phyloP scores from a whole-genome alignment of 1,140 invertebrate species.

The Euwallacea fornicatus region DNA sequence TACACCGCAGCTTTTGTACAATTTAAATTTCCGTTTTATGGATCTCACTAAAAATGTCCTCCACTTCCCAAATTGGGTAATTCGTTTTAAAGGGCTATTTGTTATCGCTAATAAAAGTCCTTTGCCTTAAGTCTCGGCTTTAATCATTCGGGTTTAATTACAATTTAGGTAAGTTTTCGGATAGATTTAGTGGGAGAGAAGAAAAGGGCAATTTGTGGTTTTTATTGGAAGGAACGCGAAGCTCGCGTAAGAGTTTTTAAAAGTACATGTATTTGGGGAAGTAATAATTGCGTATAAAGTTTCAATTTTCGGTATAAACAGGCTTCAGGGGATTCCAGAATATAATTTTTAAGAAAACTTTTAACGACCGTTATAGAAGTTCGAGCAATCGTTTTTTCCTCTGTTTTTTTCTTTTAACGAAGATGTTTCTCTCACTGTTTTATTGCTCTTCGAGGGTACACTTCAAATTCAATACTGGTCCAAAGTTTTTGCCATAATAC shows the following conservation, averaged over 20 bases:
- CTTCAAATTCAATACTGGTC: no score
- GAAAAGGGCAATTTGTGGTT: background rate
- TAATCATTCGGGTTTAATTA: constrained; percentile 9
- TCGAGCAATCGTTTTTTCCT: constrained; percentile 3
- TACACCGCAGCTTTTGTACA: constrained; percentile 7
- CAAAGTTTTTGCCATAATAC: no score
- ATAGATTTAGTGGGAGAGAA: background rate
- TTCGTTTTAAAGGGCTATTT: constrained; percentile 9
- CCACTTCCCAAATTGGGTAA: constrained; percentile 20
- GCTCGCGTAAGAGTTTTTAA: background rate
- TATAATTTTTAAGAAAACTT: constrained; percentile 12
- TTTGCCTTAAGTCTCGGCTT: background rate
- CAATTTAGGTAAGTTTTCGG: background rate
- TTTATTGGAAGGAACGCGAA: background rate
- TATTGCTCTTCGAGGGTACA: no score
- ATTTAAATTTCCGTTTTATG: constrained; percentile 23
- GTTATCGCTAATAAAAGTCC: constrained; percentile 18
- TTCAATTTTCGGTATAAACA: constrained; percentile 2
- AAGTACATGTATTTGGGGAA: background rate
- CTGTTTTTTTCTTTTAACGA: background rate
- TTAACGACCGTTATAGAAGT: constrained; percentile 7
- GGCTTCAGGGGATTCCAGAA: background rate
- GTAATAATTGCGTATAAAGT: constrained; percentile 9
- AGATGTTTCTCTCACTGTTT: background rate
- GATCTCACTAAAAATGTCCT: constrained; percentile 19